Evolutionary conservation across 2,113 vertebrate genomes (phyloP).

Genomic region (Sus scrofa): T2T-Sscrofa CM000822.6:53289501-53290000

Average conservation of each 20-base stretch:
- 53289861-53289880: not conserved
- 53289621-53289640: not conserved
- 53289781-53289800: not conserved
- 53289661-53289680: not conserved
- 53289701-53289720: not conserved
- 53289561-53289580: not conserved
- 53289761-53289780: not conserved
- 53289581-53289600: not conserved
- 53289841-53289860: not conserved
- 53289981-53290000: not conserved
- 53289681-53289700: not conserved
- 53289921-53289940: not conserved
- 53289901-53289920: not conserved
- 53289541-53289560: not conserved
- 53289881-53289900: not conserved
- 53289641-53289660: not conserved
- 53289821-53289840: not conserved
- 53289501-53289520: not conserved
- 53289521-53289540: not conserved
- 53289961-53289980: not conserved
- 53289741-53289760: not conserved
- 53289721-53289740: not conserved
- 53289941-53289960: not conserved
- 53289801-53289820: not conserved
- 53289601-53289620: not conserved